Percentiles rank a stretch among this genome's conserved stretches.
Evolutionary conservation across 2,888 invertebrate genomes (phyloP).

Genomic region (Venusia cambrica): DNA sequence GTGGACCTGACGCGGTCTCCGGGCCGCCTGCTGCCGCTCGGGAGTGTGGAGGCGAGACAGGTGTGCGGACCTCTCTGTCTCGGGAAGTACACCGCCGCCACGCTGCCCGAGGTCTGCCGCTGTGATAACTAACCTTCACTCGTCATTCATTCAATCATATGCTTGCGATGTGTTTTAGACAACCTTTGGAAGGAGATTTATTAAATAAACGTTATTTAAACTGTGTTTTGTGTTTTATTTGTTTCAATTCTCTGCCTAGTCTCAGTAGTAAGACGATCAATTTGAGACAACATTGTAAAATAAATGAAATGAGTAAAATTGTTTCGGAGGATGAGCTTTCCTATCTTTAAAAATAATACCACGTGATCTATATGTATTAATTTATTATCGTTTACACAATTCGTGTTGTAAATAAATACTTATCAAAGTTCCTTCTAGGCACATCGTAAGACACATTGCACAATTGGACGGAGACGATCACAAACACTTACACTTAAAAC

Average conservation of each 20-base stretch:
- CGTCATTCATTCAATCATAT: too few relatives aligned
- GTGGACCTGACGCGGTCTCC: slow-evolving; percentile 80
- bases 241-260: too few relatives aligned
- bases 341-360: too few relatives aligned
- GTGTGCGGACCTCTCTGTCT: slow-evolving; percentile 45
- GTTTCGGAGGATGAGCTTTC: too few relatives aligned
- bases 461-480: slow-evolving; percentile 69
- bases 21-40: slow-evolving; percentile 61
- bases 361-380: too few relatives aligned
- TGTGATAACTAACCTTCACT: slow-evolving; percentile 37
- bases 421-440: slow-evolving; percentile 44
- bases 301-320: too few relatives aligned
- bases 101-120: slow-evolving; percentile 40
- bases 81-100: slow-evolving; percentile 43
- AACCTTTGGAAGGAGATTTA: too few relatives aligned
- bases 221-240: too few relatives aligned
- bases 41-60: slow-evolving; percentile 49
- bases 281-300: too few relatives aligned
- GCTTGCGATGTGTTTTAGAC: too few relatives aligned
- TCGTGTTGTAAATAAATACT: slow-evolving; percentile 45
- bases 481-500: slow-evolving; percentile 47
- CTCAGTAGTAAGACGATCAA: too few relatives aligned
- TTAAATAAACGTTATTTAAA: too few relatives aligned
- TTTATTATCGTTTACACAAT: slow-evolving; percentile 24
- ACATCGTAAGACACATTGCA: slow-evolving; percentile 51